phyloP scores from a whole-genome alignment of 2,888 invertebrate genomes.

The Drosophila siamana region DNA sequence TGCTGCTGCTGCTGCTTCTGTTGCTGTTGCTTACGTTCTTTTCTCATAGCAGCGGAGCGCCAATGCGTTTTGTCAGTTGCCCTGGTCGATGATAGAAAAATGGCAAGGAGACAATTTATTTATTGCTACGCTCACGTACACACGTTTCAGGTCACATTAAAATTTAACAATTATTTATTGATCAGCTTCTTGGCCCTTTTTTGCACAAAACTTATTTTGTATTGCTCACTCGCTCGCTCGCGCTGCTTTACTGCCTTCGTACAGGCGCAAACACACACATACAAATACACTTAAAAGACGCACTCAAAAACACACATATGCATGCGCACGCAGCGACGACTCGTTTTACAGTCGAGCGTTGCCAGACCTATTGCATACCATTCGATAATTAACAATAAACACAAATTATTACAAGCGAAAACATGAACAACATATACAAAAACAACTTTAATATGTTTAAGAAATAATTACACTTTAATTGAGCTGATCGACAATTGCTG shows the following conservation, averaged over 20 bases:
- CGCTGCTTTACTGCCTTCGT: constrained; percentile 53
- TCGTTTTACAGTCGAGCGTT: constrained; percentile 44
- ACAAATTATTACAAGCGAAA: background rate
- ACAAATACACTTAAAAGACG: constrained; percentile 27
- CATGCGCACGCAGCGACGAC: constrained; percentile 59
- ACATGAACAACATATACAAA: background rate
- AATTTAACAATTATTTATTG: constrained; percentile 64
- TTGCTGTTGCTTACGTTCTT: constrained; percentile 54
- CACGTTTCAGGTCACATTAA: constrained; percentile 46
- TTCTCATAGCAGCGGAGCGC: constrained; percentile 27
- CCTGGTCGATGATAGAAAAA: constrained; percentile 12
- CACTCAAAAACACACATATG: constrained; percentile 31
- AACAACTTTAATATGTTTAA: background rate
- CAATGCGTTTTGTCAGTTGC: constrained; percentile 36
- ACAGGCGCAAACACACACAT: constrained; percentile 55
- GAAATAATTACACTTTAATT: background rate
- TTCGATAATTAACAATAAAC: background rate
- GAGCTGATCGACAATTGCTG: too few relatives aligned
- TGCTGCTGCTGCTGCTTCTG: constrained; percentile 25
- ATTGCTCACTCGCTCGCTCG: constrained; percentile 77
- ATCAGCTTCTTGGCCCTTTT: constrained; percentile 66
- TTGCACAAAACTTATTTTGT: constrained; percentile 77
- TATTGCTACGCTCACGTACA: constrained; percentile 22
- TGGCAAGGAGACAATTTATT: constrained; percentile 34
- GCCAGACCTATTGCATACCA: constrained; percentile 31